These are phyloP conservation scores for Gisinianus flammeolus DNA, from an alignment of 2,888 invertebrate species.

Conservation along the genomic window DNA sequence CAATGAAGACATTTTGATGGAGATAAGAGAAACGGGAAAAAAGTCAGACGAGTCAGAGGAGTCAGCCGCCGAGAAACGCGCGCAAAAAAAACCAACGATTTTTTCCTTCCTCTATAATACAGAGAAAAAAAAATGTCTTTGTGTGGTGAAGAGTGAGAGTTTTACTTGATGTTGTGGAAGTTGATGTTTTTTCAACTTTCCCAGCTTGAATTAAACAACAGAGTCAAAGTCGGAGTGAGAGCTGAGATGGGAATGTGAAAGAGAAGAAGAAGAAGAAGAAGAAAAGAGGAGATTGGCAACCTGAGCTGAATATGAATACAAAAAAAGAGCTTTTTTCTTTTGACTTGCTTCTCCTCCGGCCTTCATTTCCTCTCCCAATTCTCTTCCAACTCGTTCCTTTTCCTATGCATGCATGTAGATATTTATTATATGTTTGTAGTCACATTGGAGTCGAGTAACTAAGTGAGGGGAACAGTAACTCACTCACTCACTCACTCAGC, in stretches of 20 bases:
- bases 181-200: neutral
- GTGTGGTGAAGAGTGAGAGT: conserved; percentile 1
- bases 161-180: conserved; percentile 1
- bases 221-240: neutral
- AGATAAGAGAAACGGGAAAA: neutral
- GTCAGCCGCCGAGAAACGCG: neutral
- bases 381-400: no score
- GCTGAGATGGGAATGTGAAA: neutral
- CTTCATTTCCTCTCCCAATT: neutral
- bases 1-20: conserved; percentile 42
- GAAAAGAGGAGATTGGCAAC: neutral
- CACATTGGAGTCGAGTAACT: no score
- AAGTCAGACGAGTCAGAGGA: neutral
- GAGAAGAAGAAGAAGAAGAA: neutral
- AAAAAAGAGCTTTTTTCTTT: neutral
- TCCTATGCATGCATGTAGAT: no score
- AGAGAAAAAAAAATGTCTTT: no score
- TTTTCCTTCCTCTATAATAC: no score
- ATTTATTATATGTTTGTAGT: no score
- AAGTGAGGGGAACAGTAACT: no score
- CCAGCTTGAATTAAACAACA: no score
- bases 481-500: no score
- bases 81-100: neutral
- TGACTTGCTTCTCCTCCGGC: no score
- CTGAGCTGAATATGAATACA: neutral